Evolutionary conservation across 2,888 invertebrate species (phyloP).

Genomic region (Cyclophora punctaria): DNA sequence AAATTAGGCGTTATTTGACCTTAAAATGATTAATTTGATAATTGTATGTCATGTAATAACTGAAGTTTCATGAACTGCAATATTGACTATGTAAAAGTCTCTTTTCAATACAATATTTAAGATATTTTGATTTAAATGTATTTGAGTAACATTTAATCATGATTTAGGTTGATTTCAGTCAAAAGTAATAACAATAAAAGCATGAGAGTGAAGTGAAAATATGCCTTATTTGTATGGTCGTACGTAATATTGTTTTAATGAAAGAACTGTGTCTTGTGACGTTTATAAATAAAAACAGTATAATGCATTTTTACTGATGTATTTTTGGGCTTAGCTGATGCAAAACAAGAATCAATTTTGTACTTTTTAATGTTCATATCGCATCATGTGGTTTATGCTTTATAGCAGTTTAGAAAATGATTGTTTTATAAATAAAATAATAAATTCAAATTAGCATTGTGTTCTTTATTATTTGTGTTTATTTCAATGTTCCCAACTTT

Average conservation of each 20-base stretch:
- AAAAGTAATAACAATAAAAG: not conserved
- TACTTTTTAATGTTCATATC: slow-evolving; percentile 31
- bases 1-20: too few relatives aligned
- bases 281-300: not conserved
- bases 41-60: too few relatives aligned
- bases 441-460: slow-evolving; percentile 45
- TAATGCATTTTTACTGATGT: slow-evolving; percentile 22
- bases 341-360: slow-evolving; percentile 25
- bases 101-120: too few relatives aligned
- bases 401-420: slow-evolving; percentile 42
- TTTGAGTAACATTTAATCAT: too few relatives aligned
- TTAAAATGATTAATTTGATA: too few relatives aligned
- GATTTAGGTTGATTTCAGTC: too few relatives aligned
- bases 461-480: slow-evolving; percentile 29
- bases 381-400: slow-evolving; percentile 43
- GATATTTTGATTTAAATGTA: too few relatives aligned
- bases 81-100: too few relatives aligned
- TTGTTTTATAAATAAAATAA: slow-evolving; percentile 42
- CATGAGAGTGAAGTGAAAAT: not conserved
- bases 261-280: slow-evolving; percentile 1
- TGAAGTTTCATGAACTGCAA: too few relatives aligned
- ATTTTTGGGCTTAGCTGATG: slow-evolving; percentile 31
- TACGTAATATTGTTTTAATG: slow-evolving; percentile 1
- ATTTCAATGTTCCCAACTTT: too few relatives aligned
- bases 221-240: slow-evolving; percentile 13